Evolutionary conservation across 2,888 invertebrate species (phyloP).

Genomic region (Penaeus monodon): DNA sequence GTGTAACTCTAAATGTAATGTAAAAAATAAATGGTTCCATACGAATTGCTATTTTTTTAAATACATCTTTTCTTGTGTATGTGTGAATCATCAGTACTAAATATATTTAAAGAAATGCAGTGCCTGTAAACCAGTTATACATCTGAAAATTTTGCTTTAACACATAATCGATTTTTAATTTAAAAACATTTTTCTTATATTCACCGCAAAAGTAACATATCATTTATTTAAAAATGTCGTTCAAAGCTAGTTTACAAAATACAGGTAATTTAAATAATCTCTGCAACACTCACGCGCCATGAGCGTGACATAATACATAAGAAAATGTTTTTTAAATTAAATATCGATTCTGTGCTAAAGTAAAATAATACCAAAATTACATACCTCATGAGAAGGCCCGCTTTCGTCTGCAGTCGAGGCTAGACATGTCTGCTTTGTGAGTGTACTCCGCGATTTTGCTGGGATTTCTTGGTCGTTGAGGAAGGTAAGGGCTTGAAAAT

Average conservation of each 20-base stretch:
- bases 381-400: slow-evolving; percentile 26
- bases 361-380: slow-evolving; percentile 24
- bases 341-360: slow-evolving; percentile 11
- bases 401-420: slow-evolving; percentile 1
- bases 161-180: slow-evolving; percentile 27
- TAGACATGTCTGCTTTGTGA: slow-evolving; percentile 27
- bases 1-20: neutral
- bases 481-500: slow-evolving; percentile 19
- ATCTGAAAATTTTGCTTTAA: slow-evolving; percentile 18
- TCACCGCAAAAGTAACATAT: slow-evolving; percentile 13
- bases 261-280: neutral
- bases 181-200: neutral
- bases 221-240: slow-evolving; percentile 13
- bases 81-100: slow-evolving; percentile 12
- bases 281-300: slow-evolving; percentile 12
- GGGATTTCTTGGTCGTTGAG: slow-evolving; percentile 37
- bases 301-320: slow-evolving; percentile 23
- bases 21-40: neutral
- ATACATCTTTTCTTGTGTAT: slow-evolving; percentile 12
- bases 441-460: slow-evolving; percentile 29
- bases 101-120: slow-evolving; percentile 1
- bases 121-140: slow-evolving; percentile 10
- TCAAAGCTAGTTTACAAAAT: slow-evolving; percentile 12
- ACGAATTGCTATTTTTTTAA: slow-evolving; percentile 15
- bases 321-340: slow-evolving; percentile 16